phyloP scores from a whole-genome alignment of 2,113 vertebrate genomes.

The Campylorhamphus procurvoides region DNA sequence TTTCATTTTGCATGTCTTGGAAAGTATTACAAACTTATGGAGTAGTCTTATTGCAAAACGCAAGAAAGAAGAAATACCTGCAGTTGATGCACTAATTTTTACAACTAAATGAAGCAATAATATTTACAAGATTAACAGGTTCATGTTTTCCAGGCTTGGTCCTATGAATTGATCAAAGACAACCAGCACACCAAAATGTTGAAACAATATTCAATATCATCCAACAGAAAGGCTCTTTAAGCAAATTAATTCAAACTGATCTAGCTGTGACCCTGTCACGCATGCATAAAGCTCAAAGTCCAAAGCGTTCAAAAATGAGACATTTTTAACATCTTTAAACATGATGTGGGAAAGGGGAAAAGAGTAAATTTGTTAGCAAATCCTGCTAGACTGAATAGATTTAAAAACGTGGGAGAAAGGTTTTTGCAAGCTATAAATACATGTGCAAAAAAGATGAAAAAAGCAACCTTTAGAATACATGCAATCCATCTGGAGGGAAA shows the following conservation, averaged over 20 bases:
- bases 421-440: slow-evolving; percentile 54
- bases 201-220: not conserved
- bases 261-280: not conserved
- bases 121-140: not conserved
- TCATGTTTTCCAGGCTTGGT: not conserved
- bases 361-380: slow-evolving; percentile 30
- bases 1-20: not conserved
- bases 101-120: not conserved
- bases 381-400: slow-evolving; percentile 32
- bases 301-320: not conserved
- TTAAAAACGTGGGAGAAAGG: not conserved
- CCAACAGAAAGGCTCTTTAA: not conserved
- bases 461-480: slow-evolving; percentile 54
- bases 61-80: not conserved
- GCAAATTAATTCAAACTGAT: not conserved
- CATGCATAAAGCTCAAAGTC: not conserved
- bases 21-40: not conserved
- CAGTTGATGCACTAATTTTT: not conserved
- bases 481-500: slow-evolving; percentile 61
- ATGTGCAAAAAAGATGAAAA: slow-evolving; percentile 48
- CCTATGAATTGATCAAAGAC: not conserved
- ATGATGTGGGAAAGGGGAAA: not conserved
- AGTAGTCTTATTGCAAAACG: not conserved
- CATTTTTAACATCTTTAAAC: slow-evolving; percentile 8
- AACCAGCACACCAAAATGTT: not conserved